Conservation (phyloP, 2,797 vertebrate species). For the Brachyrhaphis roseni region DNA sequence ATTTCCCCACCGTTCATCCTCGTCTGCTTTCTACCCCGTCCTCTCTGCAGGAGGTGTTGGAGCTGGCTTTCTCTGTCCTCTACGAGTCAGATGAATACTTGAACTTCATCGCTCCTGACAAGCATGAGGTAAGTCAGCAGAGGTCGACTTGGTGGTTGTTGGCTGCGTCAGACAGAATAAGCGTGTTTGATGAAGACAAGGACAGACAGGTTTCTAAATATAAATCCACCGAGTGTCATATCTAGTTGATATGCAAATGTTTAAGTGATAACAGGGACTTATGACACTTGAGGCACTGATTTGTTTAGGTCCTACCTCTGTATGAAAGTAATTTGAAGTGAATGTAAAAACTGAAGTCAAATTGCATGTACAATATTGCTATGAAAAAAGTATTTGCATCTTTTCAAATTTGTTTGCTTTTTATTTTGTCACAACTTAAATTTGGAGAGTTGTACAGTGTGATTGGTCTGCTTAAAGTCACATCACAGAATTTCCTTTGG, state of each 20-base stretch:
- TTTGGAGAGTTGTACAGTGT: background rate
- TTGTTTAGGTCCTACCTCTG: background rate
- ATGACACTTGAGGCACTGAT: background rate
- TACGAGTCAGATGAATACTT: constrained; percentile 97
- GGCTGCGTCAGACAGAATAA: constrained; percentile 25
- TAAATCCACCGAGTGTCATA: background rate
- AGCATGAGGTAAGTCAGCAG: constrained; percentile 90
- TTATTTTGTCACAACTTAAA: background rate
- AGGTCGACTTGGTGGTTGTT: background rate
- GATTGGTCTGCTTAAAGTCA: background rate
- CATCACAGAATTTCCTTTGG: background rate
- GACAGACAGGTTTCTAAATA: background rate
- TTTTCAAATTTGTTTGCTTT: background rate
- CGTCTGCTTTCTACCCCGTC: constrained; percentile 27
- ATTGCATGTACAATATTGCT: background rate
- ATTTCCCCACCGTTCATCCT: constrained; percentile 12
- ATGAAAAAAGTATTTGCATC: background rate
- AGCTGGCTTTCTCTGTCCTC: constrained; percentile 97
- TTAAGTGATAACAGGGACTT: background rate
- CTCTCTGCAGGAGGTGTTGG: constrained; percentile 90
- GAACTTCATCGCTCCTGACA: constrained; percentile 99
- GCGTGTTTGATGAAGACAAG: background rate
- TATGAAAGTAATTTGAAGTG: background rate
- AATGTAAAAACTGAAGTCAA: background rate
- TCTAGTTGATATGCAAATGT: background rate